phyloP scores from a whole-genome alignment of 1,140 invertebrate species.

The Chrysoperla carnea region DNA sequence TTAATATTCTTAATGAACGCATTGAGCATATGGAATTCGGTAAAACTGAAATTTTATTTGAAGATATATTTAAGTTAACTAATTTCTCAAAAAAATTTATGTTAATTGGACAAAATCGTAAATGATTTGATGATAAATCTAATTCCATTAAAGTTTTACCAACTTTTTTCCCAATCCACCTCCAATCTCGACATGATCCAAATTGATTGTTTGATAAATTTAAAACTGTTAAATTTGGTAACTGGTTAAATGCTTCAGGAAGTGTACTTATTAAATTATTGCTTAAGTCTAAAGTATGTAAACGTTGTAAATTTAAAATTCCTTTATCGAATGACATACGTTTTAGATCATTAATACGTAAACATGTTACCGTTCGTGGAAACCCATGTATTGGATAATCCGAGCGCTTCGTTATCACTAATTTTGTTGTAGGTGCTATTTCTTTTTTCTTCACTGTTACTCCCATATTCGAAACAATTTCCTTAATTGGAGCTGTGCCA shows the following conservation, averaged over 20 bases:
- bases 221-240: conserved; percentile 45
- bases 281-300: conserved; percentile 54
- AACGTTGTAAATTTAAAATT: conserved; percentile 39
- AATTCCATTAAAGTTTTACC: conserved; percentile 14
- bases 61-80: conserved; percentile 12
- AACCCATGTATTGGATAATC: conserved; percentile 52
- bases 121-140: neutral
- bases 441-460: conserved; percentile 26
- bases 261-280: conserved; percentile 56
- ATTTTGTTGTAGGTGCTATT: conserved; percentile 28
- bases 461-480: conserved; percentile 29
- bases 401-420: conserved; percentile 35
- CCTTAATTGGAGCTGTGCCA: conserved; percentile 31
- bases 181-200: conserved; percentile 36
- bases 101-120: neutral
- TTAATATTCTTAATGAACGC: conserved; percentile 28
- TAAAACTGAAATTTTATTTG: conserved; percentile 5
- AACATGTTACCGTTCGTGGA: conserved; percentile 36
- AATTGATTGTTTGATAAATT: conserved; percentile 53
- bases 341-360: conserved; percentile 36
- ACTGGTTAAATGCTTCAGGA: conserved; percentile 49
- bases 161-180: conserved; percentile 36
- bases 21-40: too few species aligned
- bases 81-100: neutral
- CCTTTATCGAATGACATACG: conserved; percentile 44